Evolutionary conservation across 2,113 vertebrate genomes (phyloP).

Genomic region (Puma concolor): DNA sequence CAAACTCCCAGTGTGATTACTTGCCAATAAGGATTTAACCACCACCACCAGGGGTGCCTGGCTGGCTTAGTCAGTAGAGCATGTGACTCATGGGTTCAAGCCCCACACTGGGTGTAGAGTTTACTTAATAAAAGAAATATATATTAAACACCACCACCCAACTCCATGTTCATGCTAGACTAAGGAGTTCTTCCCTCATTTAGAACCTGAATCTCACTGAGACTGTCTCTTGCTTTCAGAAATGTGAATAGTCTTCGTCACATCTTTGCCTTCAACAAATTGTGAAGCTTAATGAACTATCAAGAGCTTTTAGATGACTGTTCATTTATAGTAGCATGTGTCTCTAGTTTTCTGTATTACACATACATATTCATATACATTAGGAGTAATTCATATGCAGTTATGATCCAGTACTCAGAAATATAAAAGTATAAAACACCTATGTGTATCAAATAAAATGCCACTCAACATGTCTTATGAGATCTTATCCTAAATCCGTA

Average conservation of each 20-base stretch:
- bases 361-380: background rate
- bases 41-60: background rate
- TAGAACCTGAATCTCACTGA: background rate
- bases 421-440: slow-evolving; percentile 1
- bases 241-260: background rate
- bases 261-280: background rate
- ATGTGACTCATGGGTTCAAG: too few species aligned
- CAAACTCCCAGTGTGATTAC: background rate
- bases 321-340: background rate
- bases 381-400: slow-evolving; percentile 10
- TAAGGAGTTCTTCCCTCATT: background rate
- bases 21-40: background rate
- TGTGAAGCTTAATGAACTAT: slow-evolving; percentile 3
- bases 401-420: background rate
- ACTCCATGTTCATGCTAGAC: background rate
- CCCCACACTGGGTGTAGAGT: too few species aligned
- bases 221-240: slow-evolving; percentile 37
- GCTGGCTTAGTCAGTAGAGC: too few species aligned
- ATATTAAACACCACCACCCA: background rate
- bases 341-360: background rate
- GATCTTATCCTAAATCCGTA: slow-evolving; percentile 1
- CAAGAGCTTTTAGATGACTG: slow-evolving; percentile 12
- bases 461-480: background rate
- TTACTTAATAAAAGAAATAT: too few species aligned
- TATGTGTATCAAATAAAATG: slow-evolving; percentile 21